These are phyloP conservation scores for Epizoanthus scotinus DNA, from an alignment of 92 coral and sea anemone genomes.

Conservation along the genomic window DNA sequence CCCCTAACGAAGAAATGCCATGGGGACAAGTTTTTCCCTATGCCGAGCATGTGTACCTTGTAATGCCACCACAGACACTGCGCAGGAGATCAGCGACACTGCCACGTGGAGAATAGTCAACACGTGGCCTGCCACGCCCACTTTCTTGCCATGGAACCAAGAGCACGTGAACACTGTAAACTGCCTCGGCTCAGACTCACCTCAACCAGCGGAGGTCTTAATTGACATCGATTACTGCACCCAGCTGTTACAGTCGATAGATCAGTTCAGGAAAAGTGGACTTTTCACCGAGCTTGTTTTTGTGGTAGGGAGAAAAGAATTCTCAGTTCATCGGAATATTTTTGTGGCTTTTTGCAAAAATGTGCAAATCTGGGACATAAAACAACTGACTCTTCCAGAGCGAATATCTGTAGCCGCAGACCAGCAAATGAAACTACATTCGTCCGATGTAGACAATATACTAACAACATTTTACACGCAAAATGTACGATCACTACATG, in stretches of 20 bases:
- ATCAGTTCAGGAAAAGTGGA: neutral
- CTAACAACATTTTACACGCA: neutral
- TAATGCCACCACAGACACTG: neutral
- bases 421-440: neutral
- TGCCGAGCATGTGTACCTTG: neutral
- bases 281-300: slow-evolving; percentile 10
- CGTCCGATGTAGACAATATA: neutral
- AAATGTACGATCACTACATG: neutral
- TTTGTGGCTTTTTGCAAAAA: neutral
- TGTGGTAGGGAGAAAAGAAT: neutral
- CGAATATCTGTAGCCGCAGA: neutral
- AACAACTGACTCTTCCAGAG: neutral
- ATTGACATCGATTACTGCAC: neutral
- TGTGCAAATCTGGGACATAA: neutral
- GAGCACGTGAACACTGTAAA: neutral
- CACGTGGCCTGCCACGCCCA: slow-evolving; percentile 11
- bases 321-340: slow-evolving; percentile 5
- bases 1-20: neutral
- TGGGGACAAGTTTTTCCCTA: slow-evolving; percentile 8
- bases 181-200: neutral
- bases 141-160: slow-evolving; percentile 1
- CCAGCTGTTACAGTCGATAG: slow-evolving; percentile 4
- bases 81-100: neutral
- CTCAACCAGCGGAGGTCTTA: slow-evolving; percentile 6
- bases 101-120: neutral